A percentile compares a stretch with the other conserved stretches of the same genome.
Evolutionary conservation across 64 coral and sea anemone genomes (phyloP).

Genomic region (Trachythela sp.): DNA sequence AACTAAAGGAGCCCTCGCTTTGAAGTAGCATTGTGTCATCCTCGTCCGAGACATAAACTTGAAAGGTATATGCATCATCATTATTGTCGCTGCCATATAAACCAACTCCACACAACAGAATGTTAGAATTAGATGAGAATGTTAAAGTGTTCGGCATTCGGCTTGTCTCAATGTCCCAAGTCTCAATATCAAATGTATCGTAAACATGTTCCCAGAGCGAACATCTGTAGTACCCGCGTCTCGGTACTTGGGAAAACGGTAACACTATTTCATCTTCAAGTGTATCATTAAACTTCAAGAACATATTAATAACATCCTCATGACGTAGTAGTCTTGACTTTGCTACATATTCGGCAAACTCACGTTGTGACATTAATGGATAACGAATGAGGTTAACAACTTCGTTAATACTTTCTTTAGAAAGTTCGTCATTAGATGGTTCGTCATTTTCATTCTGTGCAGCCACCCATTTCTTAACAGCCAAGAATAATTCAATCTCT

Average conservation of each 20-base stretch:
- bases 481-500: slow-evolving; percentile 5
- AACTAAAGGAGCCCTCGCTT: background rate
- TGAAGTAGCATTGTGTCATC: background rate
- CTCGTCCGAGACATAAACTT: slow-evolving; percentile 15
- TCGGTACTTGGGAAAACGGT: background rate
- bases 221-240: slow-evolving; percentile 9
- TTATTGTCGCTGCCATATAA: slow-evolving; percentile 1
- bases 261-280: background rate
- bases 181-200: background rate
- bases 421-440: background rate
- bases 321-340: slow-evolving; percentile 37
- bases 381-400: slow-evolving; percentile 45
- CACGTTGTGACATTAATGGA: slow-evolving; percentile 42
- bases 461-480: background rate
- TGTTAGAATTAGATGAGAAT: background rate
- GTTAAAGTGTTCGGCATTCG: background rate
- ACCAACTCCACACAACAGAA: background rate
- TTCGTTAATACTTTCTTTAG: slow-evolving; percentile 26
- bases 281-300: slow-evolving; percentile 5
- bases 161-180: background rate
- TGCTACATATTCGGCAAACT: slow-evolving; percentile 52
- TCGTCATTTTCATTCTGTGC: slow-evolving; percentile 14
- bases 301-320: slow-evolving; percentile 17
- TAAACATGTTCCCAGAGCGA: background rate
- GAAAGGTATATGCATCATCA: slow-evolving; percentile 1